These are phyloP conservation scores for Dione juno DNA, from an alignment of 2,888 invertebrate genomes.

Conservation along the genomic window DNA sequence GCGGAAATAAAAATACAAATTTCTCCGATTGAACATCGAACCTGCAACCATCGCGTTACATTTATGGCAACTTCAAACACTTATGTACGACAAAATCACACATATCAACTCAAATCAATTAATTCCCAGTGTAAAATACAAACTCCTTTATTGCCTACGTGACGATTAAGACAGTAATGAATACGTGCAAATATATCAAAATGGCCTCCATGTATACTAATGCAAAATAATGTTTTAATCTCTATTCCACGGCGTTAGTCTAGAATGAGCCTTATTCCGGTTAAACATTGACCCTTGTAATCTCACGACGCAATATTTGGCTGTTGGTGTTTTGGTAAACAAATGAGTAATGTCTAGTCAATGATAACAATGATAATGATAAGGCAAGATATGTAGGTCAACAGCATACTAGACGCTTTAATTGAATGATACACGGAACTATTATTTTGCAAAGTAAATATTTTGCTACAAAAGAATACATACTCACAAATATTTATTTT, in stretches of 20 bases:
- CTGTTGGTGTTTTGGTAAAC: conserved; percentile 28
- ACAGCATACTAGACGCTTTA: conserved; percentile 2
- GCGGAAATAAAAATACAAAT: too few relatives aligned
- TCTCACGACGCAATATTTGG: conserved; percentile 12
- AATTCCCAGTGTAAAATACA: too few relatives aligned
- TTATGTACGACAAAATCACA: background rate
- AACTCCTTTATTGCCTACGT: background rate
- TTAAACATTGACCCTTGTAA: conserved; percentile 35
- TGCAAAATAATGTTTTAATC: background rate
- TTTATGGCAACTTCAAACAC: background rate
- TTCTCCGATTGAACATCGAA: too few relatives aligned
- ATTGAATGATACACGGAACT: conserved; percentile 3
- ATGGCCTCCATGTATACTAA: background rate
- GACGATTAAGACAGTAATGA: background rate
- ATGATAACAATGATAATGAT: conserved; percentile 27
- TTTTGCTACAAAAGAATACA: too few relatives aligned
- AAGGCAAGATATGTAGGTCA: conserved; percentile 18
- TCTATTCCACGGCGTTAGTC: background rate
- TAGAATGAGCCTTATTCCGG: conserved; percentile 9
- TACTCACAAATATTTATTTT: too few relatives aligned
- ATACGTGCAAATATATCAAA: background rate
- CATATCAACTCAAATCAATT: background rate
- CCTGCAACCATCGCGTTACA: too few relatives aligned
- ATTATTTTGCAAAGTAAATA: background rate
- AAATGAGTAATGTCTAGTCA: conserved; percentile 38